These are phyloP conservation scores for Himalopsyche kuldschensis DNA, from an alignment of 2,888 invertebrate genomes.

Conservation along the genomic window DNA sequence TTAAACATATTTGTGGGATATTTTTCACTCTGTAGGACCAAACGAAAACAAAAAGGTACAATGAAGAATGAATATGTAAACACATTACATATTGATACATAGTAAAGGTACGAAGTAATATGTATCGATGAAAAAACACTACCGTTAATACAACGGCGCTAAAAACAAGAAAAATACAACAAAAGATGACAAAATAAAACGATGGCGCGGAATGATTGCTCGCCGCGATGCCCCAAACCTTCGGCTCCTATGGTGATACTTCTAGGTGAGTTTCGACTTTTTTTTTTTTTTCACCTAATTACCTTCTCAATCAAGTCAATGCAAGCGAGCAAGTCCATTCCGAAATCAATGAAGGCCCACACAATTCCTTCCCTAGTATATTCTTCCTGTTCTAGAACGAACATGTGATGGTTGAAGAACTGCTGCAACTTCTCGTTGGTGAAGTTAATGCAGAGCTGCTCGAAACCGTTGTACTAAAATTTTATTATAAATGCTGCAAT, in stretches of 20 bases:
- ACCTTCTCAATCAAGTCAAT: constrained; percentile 95
- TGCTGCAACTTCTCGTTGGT: constrained; percentile 97
- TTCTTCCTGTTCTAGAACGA: constrained; percentile 96
- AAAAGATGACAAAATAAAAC: not conserved
- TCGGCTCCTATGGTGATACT: not conserved
- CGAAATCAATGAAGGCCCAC: constrained; percentile 97
- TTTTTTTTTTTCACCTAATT: constrained; percentile 43
- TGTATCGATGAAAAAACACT: not conserved
- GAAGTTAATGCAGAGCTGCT: constrained; percentile 98
- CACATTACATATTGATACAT: constrained; percentile 10
- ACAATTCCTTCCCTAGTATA: constrained; percentile 93
- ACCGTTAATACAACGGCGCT: not conserved
- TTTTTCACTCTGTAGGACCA: not conserved
- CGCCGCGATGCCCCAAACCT: not conserved
- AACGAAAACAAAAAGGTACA: not conserved
- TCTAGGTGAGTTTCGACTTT: not conserved
- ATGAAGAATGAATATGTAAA: not conserved
- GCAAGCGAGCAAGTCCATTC: constrained; percentile 94
- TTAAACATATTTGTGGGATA: not conserved
- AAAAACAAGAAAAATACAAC: not conserved
- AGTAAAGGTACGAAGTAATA: not conserved
- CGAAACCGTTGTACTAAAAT: constrained; percentile 86
- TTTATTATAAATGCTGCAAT: too few species aligned
- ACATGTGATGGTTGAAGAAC: constrained; percentile 99
- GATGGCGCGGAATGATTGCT: not conserved